Conservation (phyloP, 2,797 vertebrate genomes). For the Bovichtus variegatus region DNA sequence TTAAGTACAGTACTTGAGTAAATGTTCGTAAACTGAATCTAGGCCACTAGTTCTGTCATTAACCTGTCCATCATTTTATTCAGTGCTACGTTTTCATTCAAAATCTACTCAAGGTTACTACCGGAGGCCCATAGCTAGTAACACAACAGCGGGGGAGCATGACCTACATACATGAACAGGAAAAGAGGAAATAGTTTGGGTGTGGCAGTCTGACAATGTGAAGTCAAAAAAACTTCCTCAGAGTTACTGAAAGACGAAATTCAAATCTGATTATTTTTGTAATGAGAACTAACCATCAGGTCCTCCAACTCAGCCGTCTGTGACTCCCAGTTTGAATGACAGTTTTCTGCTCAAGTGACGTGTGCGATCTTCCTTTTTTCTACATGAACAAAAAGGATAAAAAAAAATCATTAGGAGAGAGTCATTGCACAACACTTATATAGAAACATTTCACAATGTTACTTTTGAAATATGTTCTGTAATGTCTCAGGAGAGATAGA, state of each 20-base stretch:
- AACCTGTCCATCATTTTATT: too few relatives aligned
- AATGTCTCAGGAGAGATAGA: not conserved
- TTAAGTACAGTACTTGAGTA: too few relatives aligned
- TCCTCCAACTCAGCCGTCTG: not conserved
- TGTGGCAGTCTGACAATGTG: not conserved
- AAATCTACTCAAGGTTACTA: not conserved
- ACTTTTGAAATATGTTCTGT: not conserved
- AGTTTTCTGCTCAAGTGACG: not conserved
- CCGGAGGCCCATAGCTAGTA: not conserved
- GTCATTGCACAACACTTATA: not conserved
- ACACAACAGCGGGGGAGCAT: too few relatives aligned
- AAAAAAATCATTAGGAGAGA: not conserved
- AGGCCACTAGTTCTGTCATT: too few relatives aligned
- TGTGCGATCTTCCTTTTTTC: not conserved
- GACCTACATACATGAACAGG: not conserved
- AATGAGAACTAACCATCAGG: slow-evolving; percentile 33
- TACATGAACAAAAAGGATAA: not conserved
- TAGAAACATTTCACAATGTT: not conserved
- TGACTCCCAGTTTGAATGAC: not conserved
- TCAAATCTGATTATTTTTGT: not conserved
- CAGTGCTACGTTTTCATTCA: not conserved
- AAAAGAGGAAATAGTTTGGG: not conserved
- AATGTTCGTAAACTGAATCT: too few relatives aligned
- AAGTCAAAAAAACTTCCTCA: not conserved
- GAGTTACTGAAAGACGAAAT: not conserved